A percentile compares a stretch with the other conserved stretches of the same genome.
These are phyloP conservation scores for Andrena fulva DNA, from an alignment of 2,888 invertebrate species.

Conservation along the genomic window DNA sequence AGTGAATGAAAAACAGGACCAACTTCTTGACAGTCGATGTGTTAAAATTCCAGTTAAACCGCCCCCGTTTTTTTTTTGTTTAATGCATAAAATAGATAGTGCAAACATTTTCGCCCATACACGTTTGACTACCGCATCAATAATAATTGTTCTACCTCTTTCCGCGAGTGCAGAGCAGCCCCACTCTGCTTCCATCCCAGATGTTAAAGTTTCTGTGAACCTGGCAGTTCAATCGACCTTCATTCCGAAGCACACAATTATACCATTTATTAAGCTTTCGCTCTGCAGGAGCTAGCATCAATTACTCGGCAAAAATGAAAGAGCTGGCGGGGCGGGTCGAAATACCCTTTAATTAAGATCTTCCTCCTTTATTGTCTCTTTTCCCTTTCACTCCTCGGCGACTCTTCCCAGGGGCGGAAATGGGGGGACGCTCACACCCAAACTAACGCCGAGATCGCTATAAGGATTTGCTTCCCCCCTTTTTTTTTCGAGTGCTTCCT, in stretches of 20 bases:
- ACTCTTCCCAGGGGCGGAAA: slow-evolving; percentile 32
- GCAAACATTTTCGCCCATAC: too few relatives aligned
- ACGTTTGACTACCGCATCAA: too few relatives aligned
- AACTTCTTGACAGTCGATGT: too few relatives aligned
- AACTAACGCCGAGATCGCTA: slow-evolving; percentile 42
- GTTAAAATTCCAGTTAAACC: too few relatives aligned
- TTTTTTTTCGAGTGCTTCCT: slow-evolving; percentile 51
- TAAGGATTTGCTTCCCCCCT: slow-evolving; percentile 54
- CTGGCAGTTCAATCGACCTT: neutral
- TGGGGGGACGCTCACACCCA: slow-evolving; percentile 25
- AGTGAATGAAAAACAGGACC: too few relatives aligned
- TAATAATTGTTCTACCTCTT: too few relatives aligned
- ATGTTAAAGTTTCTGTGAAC: neutral
- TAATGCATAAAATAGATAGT: too few relatives aligned
- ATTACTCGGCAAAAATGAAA: slow-evolving; percentile 38
- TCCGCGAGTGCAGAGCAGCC: too few relatives aligned
- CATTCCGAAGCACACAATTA: neutral
- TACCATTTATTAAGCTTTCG: neutral
- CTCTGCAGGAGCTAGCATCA: neutral
- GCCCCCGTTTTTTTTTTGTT: too few relatives aligned
- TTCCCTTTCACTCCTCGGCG: slow-evolving; percentile 33
- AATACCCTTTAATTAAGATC: slow-evolving; percentile 65
- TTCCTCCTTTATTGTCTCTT: slow-evolving; percentile 47
- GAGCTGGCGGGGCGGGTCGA: slow-evolving; percentile 9
- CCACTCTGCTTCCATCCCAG: too few relatives aligned